Evolutionary conservation across 2,888 invertebrate genomes (phyloP).

Genomic region (Nineta flava): DNA sequence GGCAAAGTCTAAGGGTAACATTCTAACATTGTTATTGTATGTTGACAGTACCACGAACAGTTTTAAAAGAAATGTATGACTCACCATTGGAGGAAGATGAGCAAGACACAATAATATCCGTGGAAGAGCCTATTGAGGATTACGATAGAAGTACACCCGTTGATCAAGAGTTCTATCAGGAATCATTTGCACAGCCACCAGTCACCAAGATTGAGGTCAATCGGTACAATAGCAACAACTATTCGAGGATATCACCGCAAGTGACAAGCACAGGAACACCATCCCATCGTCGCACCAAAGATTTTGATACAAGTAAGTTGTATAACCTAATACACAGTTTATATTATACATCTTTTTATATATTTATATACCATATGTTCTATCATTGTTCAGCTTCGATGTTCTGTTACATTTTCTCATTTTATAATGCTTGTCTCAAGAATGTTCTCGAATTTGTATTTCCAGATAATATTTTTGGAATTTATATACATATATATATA

Average conservation of each 20-base stretch:
- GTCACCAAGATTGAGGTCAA: constrained; percentile 35
- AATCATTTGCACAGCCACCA: constrained; percentile 38
- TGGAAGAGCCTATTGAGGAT: constrained; percentile 33
- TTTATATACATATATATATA: no score
- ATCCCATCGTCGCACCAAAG: constrained; percentile 20
- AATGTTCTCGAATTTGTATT: no score
- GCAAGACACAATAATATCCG: constrained; percentile 27
- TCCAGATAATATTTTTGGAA: no score
- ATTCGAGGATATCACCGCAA: constrained; percentile 20
- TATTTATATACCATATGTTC: neutral
- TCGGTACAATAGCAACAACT: constrained; percentile 19
- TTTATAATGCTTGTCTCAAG: neutral
- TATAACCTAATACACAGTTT: neutral
- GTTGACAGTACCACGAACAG: constrained; percentile 59
- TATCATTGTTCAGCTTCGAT: neutral
- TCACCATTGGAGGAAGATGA: constrained; percentile 67
- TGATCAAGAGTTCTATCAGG: constrained; percentile 37
- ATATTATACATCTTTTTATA: neutral
- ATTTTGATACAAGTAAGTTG: constrained; percentile 23
- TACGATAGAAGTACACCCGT: constrained; percentile 30
- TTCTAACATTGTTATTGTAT: no score
- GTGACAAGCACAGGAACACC: constrained; percentile 19
- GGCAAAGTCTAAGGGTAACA: no score
- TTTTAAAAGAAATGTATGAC: constrained; percentile 68
- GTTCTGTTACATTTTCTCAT: neutral